Conservation (phyloP, 35 echinoderm and acorn worm species). For the Amphiura filiformis region DNA sequence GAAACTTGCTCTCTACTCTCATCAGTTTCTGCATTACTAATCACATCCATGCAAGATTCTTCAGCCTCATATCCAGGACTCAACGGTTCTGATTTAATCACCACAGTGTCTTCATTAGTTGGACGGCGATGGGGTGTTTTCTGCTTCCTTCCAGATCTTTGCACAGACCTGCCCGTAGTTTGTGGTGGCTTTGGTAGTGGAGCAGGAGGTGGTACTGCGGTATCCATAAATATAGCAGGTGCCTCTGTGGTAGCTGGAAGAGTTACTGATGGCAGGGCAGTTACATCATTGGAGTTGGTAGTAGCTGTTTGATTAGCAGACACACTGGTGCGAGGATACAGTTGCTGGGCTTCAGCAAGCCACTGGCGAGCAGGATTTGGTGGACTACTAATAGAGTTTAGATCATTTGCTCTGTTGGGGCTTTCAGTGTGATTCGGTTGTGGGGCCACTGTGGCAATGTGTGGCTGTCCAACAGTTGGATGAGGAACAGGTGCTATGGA, state of each 20-base stretch:
- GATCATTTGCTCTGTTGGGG: background rate
- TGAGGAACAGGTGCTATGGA: background rate
- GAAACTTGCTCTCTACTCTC: background rate
- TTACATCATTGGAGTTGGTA: background rate
- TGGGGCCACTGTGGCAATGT: background rate
- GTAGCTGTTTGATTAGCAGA: background rate
- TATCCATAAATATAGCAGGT: background rate
- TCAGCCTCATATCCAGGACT: background rate
- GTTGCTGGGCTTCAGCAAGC: background rate
- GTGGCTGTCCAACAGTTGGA: background rate
- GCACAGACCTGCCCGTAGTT: background rate
- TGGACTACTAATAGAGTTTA: background rate
- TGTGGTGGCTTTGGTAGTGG: background rate
- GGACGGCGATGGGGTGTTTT: background rate
- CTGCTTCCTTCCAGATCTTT: slow-evolving; percentile 1
- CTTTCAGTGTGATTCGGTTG: background rate
- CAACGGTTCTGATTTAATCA: background rate
- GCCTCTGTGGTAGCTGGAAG: too few species aligned
- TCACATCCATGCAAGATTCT: background rate
- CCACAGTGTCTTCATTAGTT: background rate
- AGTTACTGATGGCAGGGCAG: background rate
- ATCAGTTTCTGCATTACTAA: background rate
- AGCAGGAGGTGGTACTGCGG: background rate
- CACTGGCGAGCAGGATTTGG: background rate
- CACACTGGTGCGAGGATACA: background rate